Evolutionary conservation across 2,888 invertebrate species (phyloP), one percentile per base, ranked within the genome.

Genomic region (Mamestra brassicae): DNA sequence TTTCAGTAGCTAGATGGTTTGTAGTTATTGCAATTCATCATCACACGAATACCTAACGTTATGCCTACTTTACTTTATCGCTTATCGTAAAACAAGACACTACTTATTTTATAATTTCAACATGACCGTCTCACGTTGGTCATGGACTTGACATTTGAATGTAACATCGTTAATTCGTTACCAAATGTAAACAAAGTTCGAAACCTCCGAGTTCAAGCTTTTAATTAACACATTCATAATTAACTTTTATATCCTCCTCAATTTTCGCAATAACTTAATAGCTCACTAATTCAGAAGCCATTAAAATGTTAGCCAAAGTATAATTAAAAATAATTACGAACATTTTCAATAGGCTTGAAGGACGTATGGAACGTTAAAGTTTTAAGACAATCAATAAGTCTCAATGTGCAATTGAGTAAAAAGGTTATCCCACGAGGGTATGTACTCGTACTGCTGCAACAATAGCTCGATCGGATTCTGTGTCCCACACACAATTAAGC

Each of bases 401-500:
- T 80, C 70, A 76, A 80, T 84, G 80, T 84, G 78, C 85, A 86
- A 84, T 82, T 65, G 65, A 38, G 74, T 70, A 86, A 87, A 86
- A 89, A 87, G 80, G 83, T 78, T 83, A 84, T 90, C 90, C 85
- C 90, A 90, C 89, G 89, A 80, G 64, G 71, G 62, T 62, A 62
- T 47, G 85, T 78, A 81, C 67, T 54, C 36, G 85, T 78, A 81
- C 67, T 54, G 50, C 61, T 45, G 73, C 50, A 80, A 89, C 89
- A 89, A 89, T 90, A 84, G 80, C 76, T 82, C 74, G 73, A 47
- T 13, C 47, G 47, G 81, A 80, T 80, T 81, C 81, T 84, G 81
- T 84, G 76, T 84, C 85, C 66, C 79, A 85, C 83, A 85, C 79
- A 85, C 83, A 85, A 89, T 87, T 87, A 89, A 84, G 71, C 80